Evolutionary conservation across 2,113 vertebrate species (phyloP), one percentile per base, ranked within the genome.

Genomic region (Pelobates fuscus): DNA sequence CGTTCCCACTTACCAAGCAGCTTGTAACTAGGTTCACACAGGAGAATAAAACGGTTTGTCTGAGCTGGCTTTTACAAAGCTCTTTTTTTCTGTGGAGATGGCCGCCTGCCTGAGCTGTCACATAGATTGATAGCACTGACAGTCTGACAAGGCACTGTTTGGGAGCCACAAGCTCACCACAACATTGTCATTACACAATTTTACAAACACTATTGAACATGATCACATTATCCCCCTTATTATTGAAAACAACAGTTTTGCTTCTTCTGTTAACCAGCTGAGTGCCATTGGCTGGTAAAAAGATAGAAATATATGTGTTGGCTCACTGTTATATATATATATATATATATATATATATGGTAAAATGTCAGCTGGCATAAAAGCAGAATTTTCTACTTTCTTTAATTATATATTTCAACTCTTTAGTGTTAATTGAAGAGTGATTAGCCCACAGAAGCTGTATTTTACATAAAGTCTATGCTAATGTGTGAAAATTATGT

Each of bases 21-120:
- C 59, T 46, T 63, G 58, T 26, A 6, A 37, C 32, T 41, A 21
- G 49, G 21, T 81, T 78, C 78, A 37, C 82, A 55, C 54, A 26
- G 49, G 54, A 24, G 78, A 71, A 76, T 78, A 71, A 74, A 79
- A 67, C 58, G 5, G 49, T 66, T 65, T 77, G 58, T 52, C 67
- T 62, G 64, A 30, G 75, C 77, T 30, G 70, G 61, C 14, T 43
- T 14, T 77, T 20, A 65, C 32, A 76, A 26, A n/a, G 7, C 37
- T n/a, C n/a, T n/a, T n/a, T 2, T 55, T 57, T 46, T 25, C 43
- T n/a, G 5, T 0, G 20, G 37, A 1, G 37, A 54, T 25, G 44
- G 46, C 61, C 27, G 46, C 8, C 41, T 26, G 32, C 32, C 8
- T 21, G 70, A 72, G 71, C 32, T 55, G 71, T 65, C 71, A 73